These are phyloP conservation scores for Aulostomus chinensis DNA, from an alignment of 2,797 vertebrate species.

Conservation along the genomic window DNA sequence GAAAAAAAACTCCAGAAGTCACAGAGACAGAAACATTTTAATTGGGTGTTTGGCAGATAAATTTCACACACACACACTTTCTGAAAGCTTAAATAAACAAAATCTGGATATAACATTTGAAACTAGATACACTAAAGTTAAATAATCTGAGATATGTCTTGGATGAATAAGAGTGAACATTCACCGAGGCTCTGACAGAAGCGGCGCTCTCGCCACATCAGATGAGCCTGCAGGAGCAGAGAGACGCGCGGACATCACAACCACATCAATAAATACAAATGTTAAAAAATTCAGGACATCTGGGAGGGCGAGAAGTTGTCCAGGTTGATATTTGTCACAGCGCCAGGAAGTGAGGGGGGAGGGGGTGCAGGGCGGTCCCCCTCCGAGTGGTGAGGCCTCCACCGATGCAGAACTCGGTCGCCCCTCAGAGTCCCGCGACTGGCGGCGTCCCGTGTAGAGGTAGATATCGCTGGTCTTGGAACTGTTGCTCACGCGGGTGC, in stretches of 20 bases:
- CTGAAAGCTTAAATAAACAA: conserved; percentile 37
- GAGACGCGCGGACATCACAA: no score
- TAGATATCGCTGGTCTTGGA: conserved; percentile 40
- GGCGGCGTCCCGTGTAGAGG: conserved; percentile 42
- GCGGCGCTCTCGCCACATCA: not conserved
- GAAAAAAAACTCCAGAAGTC: conserved; percentile 2
- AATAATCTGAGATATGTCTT: no score
- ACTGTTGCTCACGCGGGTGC: no score
- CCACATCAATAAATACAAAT: conserved; percentile 45
- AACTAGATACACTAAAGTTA: conserved; percentile 54
- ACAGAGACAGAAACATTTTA: conserved; percentile 56
- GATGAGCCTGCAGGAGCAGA: conserved; percentile 9
- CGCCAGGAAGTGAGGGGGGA: no score
- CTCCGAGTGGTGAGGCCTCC: not conserved
- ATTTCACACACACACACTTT: conserved; percentile 30
- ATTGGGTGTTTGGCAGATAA: conserved; percentile 46
- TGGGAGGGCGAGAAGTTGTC: not conserved
- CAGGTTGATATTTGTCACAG: conserved; percentile 19
- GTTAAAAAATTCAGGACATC: conserved; percentile 16
- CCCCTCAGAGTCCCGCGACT: conserved; percentile 12
- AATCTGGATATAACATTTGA: conserved; percentile 4
- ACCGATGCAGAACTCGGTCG: not conserved
- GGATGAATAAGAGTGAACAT: no score
- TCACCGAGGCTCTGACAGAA: no score
- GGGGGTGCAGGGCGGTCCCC: not conserved